These are phyloP conservation scores for Clarias platycephalus DNA, from an alignment of 2,797 vertebrate genomes.

Conservation along the genomic window DNA sequence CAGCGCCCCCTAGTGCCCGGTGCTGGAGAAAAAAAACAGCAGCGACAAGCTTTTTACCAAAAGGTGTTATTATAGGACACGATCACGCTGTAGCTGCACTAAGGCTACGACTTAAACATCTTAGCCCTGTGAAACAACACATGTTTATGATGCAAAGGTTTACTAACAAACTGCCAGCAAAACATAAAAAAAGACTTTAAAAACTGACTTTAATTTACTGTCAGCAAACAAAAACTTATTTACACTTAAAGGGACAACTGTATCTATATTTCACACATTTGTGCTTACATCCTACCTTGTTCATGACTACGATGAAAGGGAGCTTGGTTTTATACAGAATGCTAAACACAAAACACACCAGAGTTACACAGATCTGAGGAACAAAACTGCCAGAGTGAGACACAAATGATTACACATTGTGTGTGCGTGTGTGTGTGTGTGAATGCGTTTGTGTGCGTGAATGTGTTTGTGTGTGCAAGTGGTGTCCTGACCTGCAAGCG, in stretches of 20 bases:
- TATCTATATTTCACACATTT: neutral
- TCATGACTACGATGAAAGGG: conserved; percentile 95
- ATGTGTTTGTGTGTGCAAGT: neutral
- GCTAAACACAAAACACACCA: conserved; percentile 65
- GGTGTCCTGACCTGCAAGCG: conserved; percentile 86
- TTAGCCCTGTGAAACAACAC: neutral
- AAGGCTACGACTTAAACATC: neutral
- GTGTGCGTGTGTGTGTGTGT: neutral
- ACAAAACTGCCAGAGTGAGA: neutral
- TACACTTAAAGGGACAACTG: neutral
- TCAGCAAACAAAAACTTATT: neutral
- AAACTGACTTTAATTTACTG: neutral
- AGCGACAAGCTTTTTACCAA: neutral
- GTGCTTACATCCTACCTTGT: conserved; percentile 79
- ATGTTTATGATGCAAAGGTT: neutral
- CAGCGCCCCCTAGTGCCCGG: neutral
- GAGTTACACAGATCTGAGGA: neutral
- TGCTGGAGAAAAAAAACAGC: neutral
- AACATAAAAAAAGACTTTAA: neutral
- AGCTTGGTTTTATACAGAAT: conserved; percentile 97
- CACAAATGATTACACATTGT: neutral
- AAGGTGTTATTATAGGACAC: neutral
- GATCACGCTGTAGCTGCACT: neutral
- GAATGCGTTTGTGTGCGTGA: neutral
- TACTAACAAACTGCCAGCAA: neutral